Conservation (phyloP, 2,113 vertebrate genomes). For the Hyperopisus bebe region DNA sequence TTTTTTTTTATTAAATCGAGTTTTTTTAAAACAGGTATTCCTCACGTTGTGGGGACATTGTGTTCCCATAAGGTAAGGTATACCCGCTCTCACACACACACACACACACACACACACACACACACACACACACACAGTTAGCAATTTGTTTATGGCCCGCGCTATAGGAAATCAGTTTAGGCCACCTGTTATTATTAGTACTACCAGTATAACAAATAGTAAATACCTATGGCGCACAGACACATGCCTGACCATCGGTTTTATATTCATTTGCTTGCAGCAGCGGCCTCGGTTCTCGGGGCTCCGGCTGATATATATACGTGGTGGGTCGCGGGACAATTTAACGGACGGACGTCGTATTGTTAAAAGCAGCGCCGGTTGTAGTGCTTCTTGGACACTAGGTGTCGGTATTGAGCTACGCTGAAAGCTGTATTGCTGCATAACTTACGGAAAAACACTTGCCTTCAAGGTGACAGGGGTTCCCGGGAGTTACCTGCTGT, state of each 20-base stretch:
- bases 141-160: background rate
- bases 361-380: background rate
- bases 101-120: no score
- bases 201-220: background rate
- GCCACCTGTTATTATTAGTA: background rate
- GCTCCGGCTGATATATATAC: background rate
- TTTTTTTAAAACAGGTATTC: no score
- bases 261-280: background rate
- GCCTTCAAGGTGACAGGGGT: background rate
- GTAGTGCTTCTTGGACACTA: background rate
- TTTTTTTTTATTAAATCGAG: no score
- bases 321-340: background rate
- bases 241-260: background rate
- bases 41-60: no score
- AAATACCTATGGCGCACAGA: background rate
- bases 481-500: background rate
- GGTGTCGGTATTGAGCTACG: background rate
- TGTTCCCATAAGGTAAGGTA: no score
- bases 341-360: background rate
- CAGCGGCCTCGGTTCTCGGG: background rate
- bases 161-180: background rate
- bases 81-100: no score
- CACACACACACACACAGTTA: no score
- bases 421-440: background rate
- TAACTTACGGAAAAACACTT: background rate